phyloP scores from a whole-genome alignment of 2,888 invertebrate genomes.

The Adelognathus sp. region DNA sequence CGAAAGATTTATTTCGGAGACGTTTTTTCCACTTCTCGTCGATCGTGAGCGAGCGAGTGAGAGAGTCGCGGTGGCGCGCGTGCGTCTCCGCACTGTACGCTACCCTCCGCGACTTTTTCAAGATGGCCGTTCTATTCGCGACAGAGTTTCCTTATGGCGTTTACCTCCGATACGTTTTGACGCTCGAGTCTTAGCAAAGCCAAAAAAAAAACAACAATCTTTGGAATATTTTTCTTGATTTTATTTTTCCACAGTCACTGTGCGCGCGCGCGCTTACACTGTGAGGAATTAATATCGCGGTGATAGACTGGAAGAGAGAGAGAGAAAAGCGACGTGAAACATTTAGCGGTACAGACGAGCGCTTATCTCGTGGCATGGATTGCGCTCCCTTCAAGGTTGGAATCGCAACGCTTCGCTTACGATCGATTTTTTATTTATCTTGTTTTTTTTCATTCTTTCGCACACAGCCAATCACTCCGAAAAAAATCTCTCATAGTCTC shows the following conservation, averaged over 20 bases:
- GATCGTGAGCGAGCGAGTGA: conserved; percentile 21
- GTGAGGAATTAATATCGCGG: neutral
- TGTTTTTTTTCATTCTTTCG: neutral
- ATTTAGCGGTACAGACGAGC: too few relatives aligned
- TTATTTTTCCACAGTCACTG: neutral
- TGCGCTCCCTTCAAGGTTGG: conserved; percentile 64
- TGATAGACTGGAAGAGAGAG: too few relatives aligned
- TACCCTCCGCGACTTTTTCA: conserved; percentile 66
- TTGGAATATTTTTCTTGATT: neutral
- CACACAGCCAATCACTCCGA: neutral
- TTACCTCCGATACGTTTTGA: conserved; percentile 35
- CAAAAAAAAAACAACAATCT: neutral
- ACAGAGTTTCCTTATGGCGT: conserved; percentile 72
- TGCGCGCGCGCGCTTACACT: neutral
- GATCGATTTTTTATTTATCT: conserved; percentile 37
- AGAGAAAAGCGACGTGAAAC: conserved; percentile 13
- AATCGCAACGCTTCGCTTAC: conserved; percentile 58
- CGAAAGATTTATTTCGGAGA: too few relatives aligned
- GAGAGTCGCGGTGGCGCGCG: conserved; percentile 67
- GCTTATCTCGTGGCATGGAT: conserved; percentile 63
- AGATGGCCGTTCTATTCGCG: conserved; percentile 76
- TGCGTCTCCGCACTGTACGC: conserved; percentile 64
- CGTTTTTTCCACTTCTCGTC: too few relatives aligned
- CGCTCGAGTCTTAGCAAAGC: neutral
- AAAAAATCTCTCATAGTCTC: neutral